A percentile compares a stretch with the other conserved stretches of the same genome.
phyloP scores from a whole-genome alignment of 2,797 vertebrate genomes.

The Oreortyx pictus region DNA sequence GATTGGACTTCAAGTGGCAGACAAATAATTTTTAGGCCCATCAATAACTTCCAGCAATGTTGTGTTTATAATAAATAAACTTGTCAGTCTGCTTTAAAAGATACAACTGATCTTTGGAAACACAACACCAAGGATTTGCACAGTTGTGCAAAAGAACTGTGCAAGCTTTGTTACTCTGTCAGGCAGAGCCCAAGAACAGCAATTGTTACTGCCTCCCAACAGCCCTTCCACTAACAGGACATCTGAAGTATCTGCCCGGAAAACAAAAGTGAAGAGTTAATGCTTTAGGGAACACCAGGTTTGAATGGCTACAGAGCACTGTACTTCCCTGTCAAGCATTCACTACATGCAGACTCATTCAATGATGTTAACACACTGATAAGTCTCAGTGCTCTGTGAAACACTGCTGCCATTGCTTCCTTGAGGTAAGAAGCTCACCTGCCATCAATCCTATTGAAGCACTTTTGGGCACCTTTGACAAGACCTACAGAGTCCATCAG shows the following conservation, averaged over 20 bases:
- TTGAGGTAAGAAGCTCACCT: neutral
- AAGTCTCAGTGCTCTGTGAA: neutral
- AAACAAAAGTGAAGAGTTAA: neutral
- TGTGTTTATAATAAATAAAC: no score
- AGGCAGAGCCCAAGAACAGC: neutral
- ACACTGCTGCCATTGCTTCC: neutral
- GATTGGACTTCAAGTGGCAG: accelerated
- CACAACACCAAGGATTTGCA: neutral
- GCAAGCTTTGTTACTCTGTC: neutral
- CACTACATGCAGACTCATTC: neutral
- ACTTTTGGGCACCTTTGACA: neutral
- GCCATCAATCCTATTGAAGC: neutral
- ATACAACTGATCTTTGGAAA: neutral
- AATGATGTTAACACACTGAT: neutral
- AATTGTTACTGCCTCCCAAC: neutral
- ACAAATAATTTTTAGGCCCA: neutral
- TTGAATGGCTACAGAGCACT: neutral
- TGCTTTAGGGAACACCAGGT: neutral
- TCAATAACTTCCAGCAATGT: neutral
- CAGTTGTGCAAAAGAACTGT: neutral
- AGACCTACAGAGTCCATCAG: neutral
- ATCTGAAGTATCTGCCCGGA: neutral
- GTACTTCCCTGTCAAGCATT: neutral
- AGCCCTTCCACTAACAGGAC: neutral
- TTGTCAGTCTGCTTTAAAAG: neutral